Evolutionary conservation across 2,113 vertebrate species (phyloP).

Genomic region (Pseudopipra pipra): DNA sequence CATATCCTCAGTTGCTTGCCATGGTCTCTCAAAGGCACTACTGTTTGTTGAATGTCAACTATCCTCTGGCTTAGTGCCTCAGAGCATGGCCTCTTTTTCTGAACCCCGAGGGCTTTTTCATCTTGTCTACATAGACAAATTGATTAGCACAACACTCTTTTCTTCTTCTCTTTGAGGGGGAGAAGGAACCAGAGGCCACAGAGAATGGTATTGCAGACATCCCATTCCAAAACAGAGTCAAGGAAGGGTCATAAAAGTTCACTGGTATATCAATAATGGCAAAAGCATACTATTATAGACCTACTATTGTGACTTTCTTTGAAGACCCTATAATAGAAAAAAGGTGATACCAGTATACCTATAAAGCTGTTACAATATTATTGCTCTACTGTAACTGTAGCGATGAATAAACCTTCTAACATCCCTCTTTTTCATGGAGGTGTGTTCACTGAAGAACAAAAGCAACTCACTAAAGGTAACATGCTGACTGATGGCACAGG

Average conservation of each 20-base stretch:
- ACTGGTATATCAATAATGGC: not conserved
- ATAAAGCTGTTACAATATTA: not conserved
- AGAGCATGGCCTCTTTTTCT: not conserved
- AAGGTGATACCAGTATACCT: not conserved
- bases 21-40: not conserved
- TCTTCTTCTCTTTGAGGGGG: not conserved
- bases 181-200: not conserved
- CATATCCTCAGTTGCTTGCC: not conserved
- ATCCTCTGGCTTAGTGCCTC: not conserved
- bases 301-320: not conserved
- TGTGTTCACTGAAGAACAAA: not conserved
- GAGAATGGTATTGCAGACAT: not conserved
- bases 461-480: not conserved
- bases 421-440: not conserved
- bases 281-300: not conserved
- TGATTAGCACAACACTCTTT: not conserved
- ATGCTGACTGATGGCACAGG: not conserved
- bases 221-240: not conserved
- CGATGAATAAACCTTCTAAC: not conserved
- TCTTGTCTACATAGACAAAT: not conserved
- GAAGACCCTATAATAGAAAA: not conserved
- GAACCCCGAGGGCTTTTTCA: not conserved
- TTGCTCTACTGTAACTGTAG: not conserved
- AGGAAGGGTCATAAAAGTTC: not conserved
- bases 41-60: not conserved